These are phyloP conservation scores for Mythimna albipuncta DNA, from an alignment of 2,888 invertebrate genomes.

Conservation along the genomic window DNA sequence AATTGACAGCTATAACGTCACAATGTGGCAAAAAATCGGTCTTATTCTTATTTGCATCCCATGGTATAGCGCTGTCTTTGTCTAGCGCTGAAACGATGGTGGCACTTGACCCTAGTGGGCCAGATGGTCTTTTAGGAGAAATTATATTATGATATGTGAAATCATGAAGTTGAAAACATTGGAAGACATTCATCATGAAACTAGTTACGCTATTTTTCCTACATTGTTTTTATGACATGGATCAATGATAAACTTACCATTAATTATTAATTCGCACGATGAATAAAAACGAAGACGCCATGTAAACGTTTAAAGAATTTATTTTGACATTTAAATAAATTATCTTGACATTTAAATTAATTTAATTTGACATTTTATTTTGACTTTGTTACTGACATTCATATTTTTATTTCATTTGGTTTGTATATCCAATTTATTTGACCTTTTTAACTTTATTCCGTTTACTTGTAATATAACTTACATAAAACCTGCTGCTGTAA, in stretches of 20 bases:
- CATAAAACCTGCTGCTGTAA: no score
- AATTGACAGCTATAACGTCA: no score
- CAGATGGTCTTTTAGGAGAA: not conserved
- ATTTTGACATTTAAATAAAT: no score
- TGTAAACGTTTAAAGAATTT: not conserved
- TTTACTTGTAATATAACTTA: no score
- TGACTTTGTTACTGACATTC: no score
- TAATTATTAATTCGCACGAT: conserved; percentile 1
- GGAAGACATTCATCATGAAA: conserved; percentile 50
- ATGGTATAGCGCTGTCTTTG: not conserved
- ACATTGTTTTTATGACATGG: not conserved
- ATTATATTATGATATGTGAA: conserved; percentile 3
- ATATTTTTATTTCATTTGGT: no score
- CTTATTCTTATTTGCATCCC: no score
- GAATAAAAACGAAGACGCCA: not conserved
- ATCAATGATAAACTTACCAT: not conserved
- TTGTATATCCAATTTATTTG: no score
- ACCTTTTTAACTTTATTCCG: no score
- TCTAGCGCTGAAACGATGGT: not conserved
- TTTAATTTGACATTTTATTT: no score
- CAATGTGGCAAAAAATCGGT: no score
- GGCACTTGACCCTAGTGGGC: not conserved
- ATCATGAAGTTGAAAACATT: conserved; percentile 25
- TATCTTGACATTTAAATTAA: no score
- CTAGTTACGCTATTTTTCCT: conserved; percentile 11